Conservation (phyloP, 2,113 vertebrate genomes). For the Thamnophis sirtalis region DNA sequence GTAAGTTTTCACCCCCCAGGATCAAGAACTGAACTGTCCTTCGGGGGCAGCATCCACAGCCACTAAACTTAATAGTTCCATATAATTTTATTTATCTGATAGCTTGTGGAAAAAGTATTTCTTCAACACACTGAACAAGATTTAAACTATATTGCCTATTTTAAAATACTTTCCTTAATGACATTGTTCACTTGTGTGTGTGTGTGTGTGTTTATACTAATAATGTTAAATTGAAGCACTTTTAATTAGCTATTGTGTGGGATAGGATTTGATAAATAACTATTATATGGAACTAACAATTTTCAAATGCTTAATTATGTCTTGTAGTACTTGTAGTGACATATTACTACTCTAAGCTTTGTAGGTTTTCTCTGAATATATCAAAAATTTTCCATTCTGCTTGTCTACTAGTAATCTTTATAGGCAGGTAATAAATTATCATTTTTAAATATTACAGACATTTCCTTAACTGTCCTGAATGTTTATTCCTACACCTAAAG, state of each 20-base stretch:
- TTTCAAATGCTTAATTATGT: background rate
- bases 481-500: background rate
- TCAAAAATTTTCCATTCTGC: background rate
- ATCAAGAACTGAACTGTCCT: too few species aligned
- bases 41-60: too few species aligned
- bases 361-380: background rate
- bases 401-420: background rate
- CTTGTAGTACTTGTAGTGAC: background rate
- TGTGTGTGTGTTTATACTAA: background rate
- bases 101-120: background rate
- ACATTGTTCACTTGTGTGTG: slow-evolving; percentile 4
- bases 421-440: background rate
- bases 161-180: slow-evolving; percentile 5
- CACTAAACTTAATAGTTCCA: background rate
- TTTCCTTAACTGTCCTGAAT: background rate
- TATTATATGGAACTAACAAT: slow-evolving; percentile 31
- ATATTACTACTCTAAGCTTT: background rate
- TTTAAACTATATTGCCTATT: background rate
- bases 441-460: background rate
- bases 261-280: slow-evolving; percentile 34
- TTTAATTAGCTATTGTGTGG: background rate
- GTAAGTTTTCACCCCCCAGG: too few species aligned
- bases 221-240: background rate
- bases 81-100: slow-evolving; percentile 7
- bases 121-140: background rate